Evolutionary conservation across 2,888 invertebrate species (phyloP).

Genomic region (Heliconius sara): DNA sequence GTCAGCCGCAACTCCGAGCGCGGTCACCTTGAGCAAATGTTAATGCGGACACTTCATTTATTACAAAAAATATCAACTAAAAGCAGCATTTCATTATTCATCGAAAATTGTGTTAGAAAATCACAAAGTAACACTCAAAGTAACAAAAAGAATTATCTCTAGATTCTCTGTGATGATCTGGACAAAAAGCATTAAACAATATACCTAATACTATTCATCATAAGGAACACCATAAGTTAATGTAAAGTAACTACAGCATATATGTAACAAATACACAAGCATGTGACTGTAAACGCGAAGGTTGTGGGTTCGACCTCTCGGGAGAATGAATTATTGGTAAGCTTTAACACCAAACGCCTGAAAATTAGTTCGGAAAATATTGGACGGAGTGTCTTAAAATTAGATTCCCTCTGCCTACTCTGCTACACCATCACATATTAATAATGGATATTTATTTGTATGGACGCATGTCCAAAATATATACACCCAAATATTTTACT

Average conservation of each 20-base stretch:
- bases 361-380: too few relatives aligned
- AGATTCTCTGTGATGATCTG: too few relatives aligned
- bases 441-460: background rate
- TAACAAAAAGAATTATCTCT: too few relatives aligned
- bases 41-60: conserved; percentile 75
- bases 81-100: conserved; percentile 65
- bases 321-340: too few relatives aligned
- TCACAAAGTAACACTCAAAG: conserved; percentile 44
- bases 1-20: conserved; percentile 76
- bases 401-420: too few relatives aligned
- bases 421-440: background rate
- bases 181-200: too few relatives aligned
- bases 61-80: conserved; percentile 66
- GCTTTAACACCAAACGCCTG: too few relatives aligned
- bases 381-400: background rate
- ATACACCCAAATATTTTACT: conserved; percentile 36
- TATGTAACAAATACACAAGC: background rate
- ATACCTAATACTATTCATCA: background rate
- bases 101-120: conserved; percentile 56
- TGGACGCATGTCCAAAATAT: background rate
- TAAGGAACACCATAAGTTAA: background rate
- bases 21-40: conserved; percentile 83
- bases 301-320: too few relatives aligned
- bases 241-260: background rate
- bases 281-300: too few relatives aligned